These are phyloP conservation scores for Anthrax anthrax DNA, from an alignment of 2,888 invertebrate species.

Conservation along the genomic window DNA sequence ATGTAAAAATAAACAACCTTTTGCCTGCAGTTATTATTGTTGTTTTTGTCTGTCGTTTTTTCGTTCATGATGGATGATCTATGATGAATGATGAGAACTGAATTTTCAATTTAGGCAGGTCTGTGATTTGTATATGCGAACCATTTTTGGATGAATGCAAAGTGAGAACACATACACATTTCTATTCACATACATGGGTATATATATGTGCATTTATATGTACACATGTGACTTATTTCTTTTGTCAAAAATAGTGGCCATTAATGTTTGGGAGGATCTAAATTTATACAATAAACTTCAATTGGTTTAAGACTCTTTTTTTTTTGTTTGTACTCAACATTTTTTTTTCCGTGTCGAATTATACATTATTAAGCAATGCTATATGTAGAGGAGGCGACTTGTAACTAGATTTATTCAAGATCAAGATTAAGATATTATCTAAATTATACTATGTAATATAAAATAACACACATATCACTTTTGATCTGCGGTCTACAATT, in stretches of 20 bases:
- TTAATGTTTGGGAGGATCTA: constrained; percentile 19
- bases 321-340: background rate
- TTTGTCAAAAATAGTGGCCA: constrained; percentile 11
- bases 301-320: background rate
- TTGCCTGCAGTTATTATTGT: too few species aligned
- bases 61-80: background rate
- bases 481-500: background rate
- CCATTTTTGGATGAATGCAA: constrained; percentile 2
- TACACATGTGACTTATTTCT: constrained; percentile 2
- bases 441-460: too few species aligned
- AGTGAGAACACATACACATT: background rate
- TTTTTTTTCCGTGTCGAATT: background rate
- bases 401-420: background rate
- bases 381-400: background rate
- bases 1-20: too few species aligned
- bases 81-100: background rate
- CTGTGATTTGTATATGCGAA: background rate
- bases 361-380: too few species aligned
- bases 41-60: too few species aligned
- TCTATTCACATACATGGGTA: background rate
- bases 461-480: background rate
- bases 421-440: background rate
- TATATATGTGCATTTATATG: background rate
- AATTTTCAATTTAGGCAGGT: background rate
- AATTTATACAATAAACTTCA: constrained; percentile 6